Evolutionary conservation across 2,797 vertebrate species (phyloP).

Genomic region (Anabacerthia variegaticeps): DNA sequence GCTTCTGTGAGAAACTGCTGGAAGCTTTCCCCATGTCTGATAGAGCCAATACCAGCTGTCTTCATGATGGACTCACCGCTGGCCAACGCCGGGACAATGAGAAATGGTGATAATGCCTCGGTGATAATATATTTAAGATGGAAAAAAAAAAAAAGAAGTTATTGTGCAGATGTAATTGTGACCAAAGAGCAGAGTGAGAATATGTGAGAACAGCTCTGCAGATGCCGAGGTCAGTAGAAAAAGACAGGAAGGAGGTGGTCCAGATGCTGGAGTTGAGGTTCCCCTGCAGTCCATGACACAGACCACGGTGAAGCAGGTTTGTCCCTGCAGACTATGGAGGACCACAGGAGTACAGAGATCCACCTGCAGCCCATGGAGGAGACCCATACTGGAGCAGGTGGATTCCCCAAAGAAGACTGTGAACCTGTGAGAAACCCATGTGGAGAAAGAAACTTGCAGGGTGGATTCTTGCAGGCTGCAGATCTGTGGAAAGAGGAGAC

Average conservation of each 20-base stretch:
- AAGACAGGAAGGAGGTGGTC: not conserved
- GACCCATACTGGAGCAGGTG: too few species aligned
- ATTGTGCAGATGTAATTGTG: too few species aligned
- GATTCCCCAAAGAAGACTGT: not conserved
- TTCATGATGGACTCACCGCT: not conserved
- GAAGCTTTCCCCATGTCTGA: not conserved
- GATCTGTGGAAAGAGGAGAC: not conserved
- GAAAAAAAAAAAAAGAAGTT: not conserved
- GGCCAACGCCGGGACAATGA: not conserved
- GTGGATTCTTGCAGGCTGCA: not conserved
- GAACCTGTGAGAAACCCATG: not conserved
- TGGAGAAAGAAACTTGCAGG: not conserved
- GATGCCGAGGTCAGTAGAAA: too few species aligned
- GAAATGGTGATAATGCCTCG: not conserved
- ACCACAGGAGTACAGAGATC: not conserved
- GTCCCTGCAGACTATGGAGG: not conserved
- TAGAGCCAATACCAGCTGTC: not conserved
- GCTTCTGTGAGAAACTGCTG: not conserved
- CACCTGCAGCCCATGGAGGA: not conserved
- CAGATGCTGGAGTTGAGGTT: not conserved
- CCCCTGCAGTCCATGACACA: fast-evolving
- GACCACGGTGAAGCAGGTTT: too few species aligned
- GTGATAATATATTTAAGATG: not conserved
- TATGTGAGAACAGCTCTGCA: not conserved
- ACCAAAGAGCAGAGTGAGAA: not conserved